Base-by-base conservation (phyloP, 2,113 vertebrate species). In the Pterocles gutturalis region DNA sequence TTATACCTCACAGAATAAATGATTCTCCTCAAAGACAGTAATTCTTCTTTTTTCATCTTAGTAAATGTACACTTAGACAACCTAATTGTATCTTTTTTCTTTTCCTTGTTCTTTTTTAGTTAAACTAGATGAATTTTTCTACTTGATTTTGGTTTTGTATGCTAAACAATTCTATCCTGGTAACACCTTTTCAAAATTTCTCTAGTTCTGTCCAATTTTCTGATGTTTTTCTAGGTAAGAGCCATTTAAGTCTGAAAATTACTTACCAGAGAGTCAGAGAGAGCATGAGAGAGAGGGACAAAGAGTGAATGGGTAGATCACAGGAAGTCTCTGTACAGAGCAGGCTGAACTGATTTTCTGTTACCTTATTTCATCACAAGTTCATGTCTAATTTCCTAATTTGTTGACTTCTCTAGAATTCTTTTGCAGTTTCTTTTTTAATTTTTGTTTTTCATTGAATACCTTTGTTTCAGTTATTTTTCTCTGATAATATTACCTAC, bases 371-470 rank as follows among this genome's bases (percentile, higher is more conserved):
- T 83, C 11, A 9, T 60, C 81, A 60, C 8, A 87, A 53, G 58
- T 43, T 81, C 5, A 11, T 55, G 8, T 64, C 20, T 43, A 18
- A 58, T 58, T 90, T 89, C 51, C 26, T 36, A 9, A 5, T 75
- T 65, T 78, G 2, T 9, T 57, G n/a, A 73, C 34, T 69, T 9
- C 14, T 57, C 15, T 87, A 43, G 15, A 77, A 70, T 2, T 41
- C 5, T 24, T 78, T 17, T 58, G 16, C 26, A 51, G 13, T 11
- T 62, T 28, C 78, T 25, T 31, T 31, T 0, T 0, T 4, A 8
- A 9, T n/a, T 36, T 69, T 25, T 7, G 57, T 46, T 66, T 66
- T 69, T 46, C 2, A 24, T 33, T 34, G 10, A 71, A 87, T 91
- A 24, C 5, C 4, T 75, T 78, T 75, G 6, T 75, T 83, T 51